Conservation (phyloP, 2,888 invertebrate genomes). For the Chymomyza procnemis region DNA sequence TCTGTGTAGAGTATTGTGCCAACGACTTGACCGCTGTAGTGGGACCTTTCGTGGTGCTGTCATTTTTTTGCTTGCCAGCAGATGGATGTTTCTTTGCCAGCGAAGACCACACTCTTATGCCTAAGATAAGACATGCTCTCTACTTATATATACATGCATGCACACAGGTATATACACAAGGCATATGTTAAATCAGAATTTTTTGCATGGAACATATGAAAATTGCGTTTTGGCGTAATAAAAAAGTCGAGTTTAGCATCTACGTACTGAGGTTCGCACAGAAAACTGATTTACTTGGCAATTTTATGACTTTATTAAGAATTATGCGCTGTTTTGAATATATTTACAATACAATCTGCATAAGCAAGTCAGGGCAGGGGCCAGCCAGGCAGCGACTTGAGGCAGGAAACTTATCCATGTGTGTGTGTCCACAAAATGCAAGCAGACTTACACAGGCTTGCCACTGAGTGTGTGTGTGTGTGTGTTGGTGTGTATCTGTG, state of each 20-base stretch:
- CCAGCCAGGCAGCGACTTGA: constrained; percentile 35
- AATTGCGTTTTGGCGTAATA: constrained; percentile 61
- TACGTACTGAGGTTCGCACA: constrained; percentile 40
- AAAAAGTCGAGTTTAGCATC: constrained; percentile 54
- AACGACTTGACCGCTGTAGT: background rate
- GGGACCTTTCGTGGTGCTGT: constrained; percentile 13
- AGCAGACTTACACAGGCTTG: constrained; percentile 1
- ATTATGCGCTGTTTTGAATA: constrained; percentile 62
- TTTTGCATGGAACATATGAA: constrained; percentile 52
- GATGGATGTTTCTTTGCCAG: constrained; percentile 42
- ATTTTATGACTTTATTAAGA: constrained; percentile 66
- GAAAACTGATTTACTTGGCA: constrained; percentile 62
- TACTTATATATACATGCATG: background rate
- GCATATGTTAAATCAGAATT: constrained; percentile 54
- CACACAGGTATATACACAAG: constrained; percentile 5
- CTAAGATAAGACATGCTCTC: background rate
- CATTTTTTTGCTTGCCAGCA: constrained; percentile 43
- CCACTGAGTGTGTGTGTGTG: background rate
- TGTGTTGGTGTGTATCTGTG: background rate
- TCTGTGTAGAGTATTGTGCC: background rate
- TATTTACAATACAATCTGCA: constrained; percentile 48
- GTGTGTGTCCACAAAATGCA: constrained; percentile 32
- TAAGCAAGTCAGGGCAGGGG: background rate
- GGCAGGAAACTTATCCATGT: constrained; percentile 35
- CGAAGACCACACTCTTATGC: background rate